Base-by-base conservation (phyloP, 2,888 invertebrate species). In the Leptarthrus brevirostris region DNA sequence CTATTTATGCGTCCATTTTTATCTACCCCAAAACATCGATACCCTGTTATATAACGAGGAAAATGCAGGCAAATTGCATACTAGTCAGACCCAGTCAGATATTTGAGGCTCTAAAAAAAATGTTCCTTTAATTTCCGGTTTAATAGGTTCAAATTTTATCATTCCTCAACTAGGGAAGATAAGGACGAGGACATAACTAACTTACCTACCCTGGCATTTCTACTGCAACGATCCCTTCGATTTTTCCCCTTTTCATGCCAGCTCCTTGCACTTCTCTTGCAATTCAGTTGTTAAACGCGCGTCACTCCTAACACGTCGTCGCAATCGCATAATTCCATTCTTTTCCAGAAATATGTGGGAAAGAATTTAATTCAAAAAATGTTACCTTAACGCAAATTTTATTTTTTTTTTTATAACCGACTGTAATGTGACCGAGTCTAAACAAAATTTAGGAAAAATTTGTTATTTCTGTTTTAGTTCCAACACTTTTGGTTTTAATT, bases 31-130 rank as follows among this genome's bases (percentile, higher is more conserved):
- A 26, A 47, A 47, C 47, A 47, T 66, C 22, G 14, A 26, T 66
- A 16, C 47, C 12, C 16, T 24, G 16, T 47, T 66, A 66, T 47
- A 47, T 66, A 66, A 66, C 36, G 26, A 24, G 16, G 3, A 26
- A 66, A 66, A 47, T 66, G 64, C 47, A 66, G 26, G 44, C 47
- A 66, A 66, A 66, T 66, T 66, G 64, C 64, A 66, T 66, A 18
- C 64, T 4, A 47, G 64, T 22, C 40, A 61, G 44, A 40, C 6
- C 40, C 64, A 64, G 10, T 64, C 24, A 66, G 44, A 47, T 26
- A 66, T 10, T 18, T 14, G 24, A 47, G 20, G 16, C 18, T 26
- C 4, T 16, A 20, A n/a, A 24, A 14, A 64, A 18, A 22, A 44
- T 47, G 20, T 18, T 47, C 16, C 3, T 16, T 47, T 66, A 47